Conservation (phyloP, 2,113 vertebrate genomes). For the Myrmecophaga tridactyla region DNA sequence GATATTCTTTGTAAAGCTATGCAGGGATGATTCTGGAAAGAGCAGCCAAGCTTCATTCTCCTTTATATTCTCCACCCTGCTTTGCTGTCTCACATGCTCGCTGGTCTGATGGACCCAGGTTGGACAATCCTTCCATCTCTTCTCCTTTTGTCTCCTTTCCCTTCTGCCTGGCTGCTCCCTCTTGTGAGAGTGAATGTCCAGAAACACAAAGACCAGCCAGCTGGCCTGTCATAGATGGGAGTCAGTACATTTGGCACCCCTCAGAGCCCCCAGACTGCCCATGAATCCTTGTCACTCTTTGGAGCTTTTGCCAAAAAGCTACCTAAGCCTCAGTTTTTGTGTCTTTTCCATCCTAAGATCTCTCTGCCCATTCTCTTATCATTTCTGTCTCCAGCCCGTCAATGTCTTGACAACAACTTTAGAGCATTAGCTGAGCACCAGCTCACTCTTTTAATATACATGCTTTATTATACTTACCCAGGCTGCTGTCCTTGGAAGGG, state of each 20-base stretch:
- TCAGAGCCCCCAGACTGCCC: neutral
- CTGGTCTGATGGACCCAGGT: neutral
- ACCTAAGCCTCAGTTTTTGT: neutral
- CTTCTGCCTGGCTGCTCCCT: neutral
- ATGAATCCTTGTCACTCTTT: neutral
- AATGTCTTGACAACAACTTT: neutral
- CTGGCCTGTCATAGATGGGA: neutral
- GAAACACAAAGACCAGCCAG: neutral
- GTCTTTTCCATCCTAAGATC: neutral
- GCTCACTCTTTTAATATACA: neutral
- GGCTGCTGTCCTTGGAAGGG: neutral
- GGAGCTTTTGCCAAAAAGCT: neutral
- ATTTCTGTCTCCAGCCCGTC: neutral
- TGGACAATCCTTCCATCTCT: neutral
- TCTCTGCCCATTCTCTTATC: neutral
- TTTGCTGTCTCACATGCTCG: neutral
- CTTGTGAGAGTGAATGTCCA: neutral
- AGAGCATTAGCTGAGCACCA: neutral
- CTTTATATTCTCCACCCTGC: neutral
- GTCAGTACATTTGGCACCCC: rapidly evolving
- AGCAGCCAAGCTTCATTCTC: neutral
- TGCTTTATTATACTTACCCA: neutral
- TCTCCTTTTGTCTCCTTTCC: neutral
- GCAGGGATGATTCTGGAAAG: neutral
- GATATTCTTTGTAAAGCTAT: neutral